Base-by-base conservation (phyloP, 2,113 vertebrate genomes). In the Semnornis frantzii region DNA sequence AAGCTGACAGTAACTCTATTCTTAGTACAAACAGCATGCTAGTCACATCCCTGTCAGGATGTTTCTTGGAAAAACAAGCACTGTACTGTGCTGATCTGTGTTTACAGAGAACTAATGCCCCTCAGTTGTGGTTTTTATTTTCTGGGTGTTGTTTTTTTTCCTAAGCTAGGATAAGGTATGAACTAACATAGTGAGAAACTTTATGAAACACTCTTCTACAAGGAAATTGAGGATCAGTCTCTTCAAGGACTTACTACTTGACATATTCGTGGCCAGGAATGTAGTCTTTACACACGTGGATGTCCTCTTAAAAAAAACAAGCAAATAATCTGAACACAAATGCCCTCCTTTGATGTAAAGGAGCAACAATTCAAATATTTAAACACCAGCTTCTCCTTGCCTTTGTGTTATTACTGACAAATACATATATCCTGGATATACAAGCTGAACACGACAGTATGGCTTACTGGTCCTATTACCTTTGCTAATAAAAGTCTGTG, bases 1-100 rank as follows among this genome's bases (percentile, higher is more conserved):
- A 88, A 79, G 79, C 85, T 89, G 73, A n/a, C 81, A 86, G 89
- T 31, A 90, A 78, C 30, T 82, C 62, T 93, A 92, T 94, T 95
- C 63, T 94, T 86, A 95, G 77, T 55, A 91, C 70, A 84, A 86
- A 72, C 14, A 88, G 55, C 31, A 75, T 66, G 50, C 55, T 59
- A 84, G 70, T 73, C 73, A 86, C 58, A 93, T 76, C 82, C 50
- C 30, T 73, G 54, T 82, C 9, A 8, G 55, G 19, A 17, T 79
- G 24, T 48, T 91, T 94, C 82, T 63, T 82, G n/a, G n/a, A 44
- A 17, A 92, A 91, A 68, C 76, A 91, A 85, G 72, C 1, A 7
- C 10, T 37, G 14, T 52, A 46, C 39, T 81, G 50, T 0, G 0
- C 11, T 78, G 33, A 74, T 90, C 55, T 34, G 52, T 90, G 50